phyloP scores from a whole-genome alignment of 2,113 vertebrate species.

The Peucedramus taeniatus region DNA sequence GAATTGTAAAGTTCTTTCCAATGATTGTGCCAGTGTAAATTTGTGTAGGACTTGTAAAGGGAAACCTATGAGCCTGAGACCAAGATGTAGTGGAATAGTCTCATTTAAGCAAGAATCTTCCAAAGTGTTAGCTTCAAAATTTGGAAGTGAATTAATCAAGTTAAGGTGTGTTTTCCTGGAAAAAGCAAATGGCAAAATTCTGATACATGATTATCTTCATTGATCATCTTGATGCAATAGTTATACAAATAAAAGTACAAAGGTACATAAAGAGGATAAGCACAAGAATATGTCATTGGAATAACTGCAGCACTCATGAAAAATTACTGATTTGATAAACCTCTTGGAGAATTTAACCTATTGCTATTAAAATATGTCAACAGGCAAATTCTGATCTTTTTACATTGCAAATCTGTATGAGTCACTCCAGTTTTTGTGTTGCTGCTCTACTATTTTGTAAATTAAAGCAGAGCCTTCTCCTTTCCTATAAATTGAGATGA shows the following conservation, averaged over 20 bases:
- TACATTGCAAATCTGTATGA: not conserved
- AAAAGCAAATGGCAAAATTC: not conserved
- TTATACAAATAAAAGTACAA: not conserved
- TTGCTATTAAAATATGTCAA: not conserved
- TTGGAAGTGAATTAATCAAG: not conserved
- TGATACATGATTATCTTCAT: not conserved
- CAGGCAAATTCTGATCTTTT: not conserved
- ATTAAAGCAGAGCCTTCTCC: not conserved
- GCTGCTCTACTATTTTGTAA: not conserved
- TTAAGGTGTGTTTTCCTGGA: not conserved
- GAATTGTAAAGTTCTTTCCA: not conserved
- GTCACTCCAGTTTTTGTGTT: not conserved
- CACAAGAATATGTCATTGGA: not conserved
- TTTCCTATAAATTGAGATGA: not conserved
- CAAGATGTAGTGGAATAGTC: not conserved
- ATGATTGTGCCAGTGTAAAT: rapidly evolving
- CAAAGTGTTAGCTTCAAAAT: not conserved
- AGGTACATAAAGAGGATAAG: not conserved
- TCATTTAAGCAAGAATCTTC: not conserved
- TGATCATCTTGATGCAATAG: not conserved
- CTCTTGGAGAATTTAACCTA: not conserved
- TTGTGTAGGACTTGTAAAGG: not conserved
- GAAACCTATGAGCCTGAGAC: not conserved
- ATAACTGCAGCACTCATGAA: not conserved
- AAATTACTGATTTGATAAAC: not conserved